Evolutionary conservation across 2,113 vertebrate genomes (phyloP), one percentile per base, ranked within the genome.

Genomic region (Malurus cyaneus): DNA sequence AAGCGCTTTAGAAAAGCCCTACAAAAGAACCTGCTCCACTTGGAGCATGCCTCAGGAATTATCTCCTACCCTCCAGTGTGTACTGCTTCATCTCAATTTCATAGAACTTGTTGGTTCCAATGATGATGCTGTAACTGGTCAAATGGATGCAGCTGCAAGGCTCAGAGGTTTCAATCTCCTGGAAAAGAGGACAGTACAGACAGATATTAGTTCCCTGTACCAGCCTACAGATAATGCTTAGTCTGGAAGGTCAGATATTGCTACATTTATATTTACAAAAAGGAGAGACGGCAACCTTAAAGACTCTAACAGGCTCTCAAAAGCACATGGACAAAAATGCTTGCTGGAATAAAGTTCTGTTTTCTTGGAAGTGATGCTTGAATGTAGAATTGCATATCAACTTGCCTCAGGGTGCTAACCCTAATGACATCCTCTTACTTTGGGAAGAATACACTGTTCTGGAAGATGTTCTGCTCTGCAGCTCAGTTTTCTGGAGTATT

Each of bases 1-100:
- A 82, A 39, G 3, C 23, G 80, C 73, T 86, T 61, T 89, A 2
- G 3, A 80, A 53, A 56, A 83, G 36, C 41, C 12, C 25, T 80
- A 49, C 32, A 39, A 36, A 69, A 34, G 19, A 39, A 36, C 19
- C 20, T 41, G n/a, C n/a, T 76, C 47, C 44, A 47, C 49, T 36
- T 36, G 39, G 18, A 18, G 10, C 0, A 1, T 28, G 71, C 47
- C 44, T 34, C 44, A 31, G 65, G 39, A 56, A 53, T 5, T 2
- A 3, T 18, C 50, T 47, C 98, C 95, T 96, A 99, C 99, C 99
- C 67, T 99, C 99, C 1, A 99, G 98, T 0, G 99, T 99, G 70
- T 99, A 99, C 97, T 99, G 99, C 97, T 99, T 99, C 99, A 99
- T 99, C 97, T 99, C 99, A 20, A 99, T 99, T 96, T 99, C 99